phyloP scores from a whole-genome alignment of 2,113 vertebrate species.

The Opisthocomus hoazin region DNA sequence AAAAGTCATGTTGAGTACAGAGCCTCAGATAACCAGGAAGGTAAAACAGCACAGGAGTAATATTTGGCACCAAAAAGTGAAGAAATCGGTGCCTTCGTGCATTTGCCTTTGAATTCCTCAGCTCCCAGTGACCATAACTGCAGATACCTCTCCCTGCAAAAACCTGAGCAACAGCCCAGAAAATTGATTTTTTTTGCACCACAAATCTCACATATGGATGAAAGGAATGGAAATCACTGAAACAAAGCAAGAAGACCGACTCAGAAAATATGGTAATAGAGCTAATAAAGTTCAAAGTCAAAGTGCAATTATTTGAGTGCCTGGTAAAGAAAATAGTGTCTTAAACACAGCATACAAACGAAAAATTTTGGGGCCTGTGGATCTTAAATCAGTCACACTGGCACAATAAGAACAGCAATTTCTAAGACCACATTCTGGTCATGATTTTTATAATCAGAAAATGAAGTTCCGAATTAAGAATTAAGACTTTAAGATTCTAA shows the following conservation, averaged over 20 bases:
- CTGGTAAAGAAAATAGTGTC: background rate
- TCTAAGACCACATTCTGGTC: background rate
- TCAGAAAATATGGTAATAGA: background rate
- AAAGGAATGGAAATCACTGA: background rate
- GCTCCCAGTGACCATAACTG: background rate
- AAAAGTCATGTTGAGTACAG: background rate
- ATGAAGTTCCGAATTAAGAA: background rate
- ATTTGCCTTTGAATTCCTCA: background rate
- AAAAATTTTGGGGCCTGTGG: background rate
- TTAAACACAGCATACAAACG: background rate
- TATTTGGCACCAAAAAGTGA: background rate
- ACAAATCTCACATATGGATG: background rate
- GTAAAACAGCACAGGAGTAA: background rate
- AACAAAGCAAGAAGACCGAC: background rate
- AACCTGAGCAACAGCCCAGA: background rate
- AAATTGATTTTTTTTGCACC: slow-evolving; percentile 23
- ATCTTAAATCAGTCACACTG: background rate
- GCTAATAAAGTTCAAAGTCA: background rate
- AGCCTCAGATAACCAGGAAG: background rate
- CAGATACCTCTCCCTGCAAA: background rate
- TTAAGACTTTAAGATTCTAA: background rate
- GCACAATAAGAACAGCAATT: background rate
- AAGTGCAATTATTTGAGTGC: background rate
- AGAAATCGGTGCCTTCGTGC: background rate
- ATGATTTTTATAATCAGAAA: background rate